Percentiles rank a stretch among this genome's conserved stretches.
These are phyloP conservation scores for Anguilla pacifica DNA, from an alignment of 2,797 vertebrate species.

Conservation along the genomic window DNA sequence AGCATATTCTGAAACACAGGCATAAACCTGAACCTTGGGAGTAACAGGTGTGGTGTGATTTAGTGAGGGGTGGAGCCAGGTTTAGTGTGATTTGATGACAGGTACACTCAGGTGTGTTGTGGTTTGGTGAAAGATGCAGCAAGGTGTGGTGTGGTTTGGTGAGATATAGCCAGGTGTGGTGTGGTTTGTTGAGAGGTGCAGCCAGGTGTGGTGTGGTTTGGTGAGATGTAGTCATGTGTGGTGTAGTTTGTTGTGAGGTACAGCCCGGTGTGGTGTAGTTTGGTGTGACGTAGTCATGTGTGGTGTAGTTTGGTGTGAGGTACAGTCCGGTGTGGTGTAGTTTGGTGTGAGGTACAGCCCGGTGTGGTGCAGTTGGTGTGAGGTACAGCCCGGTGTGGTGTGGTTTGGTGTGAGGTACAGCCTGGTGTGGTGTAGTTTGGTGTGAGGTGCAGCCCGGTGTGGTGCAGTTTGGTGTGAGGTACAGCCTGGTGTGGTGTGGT, in stretches of 20 bases:
- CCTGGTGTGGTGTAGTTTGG: background rate
- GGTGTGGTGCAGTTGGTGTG: background rate
- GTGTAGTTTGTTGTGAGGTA: background rate
- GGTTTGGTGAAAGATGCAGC: background rate
- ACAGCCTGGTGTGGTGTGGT: background rate
- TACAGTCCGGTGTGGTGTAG: background rate
- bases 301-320: background rate
- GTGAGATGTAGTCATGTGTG: background rate
- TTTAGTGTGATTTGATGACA: background rate
- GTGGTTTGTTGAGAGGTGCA: background rate
- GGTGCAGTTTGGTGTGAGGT: background rate
- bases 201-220: background rate
- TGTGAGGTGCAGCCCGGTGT: background rate
- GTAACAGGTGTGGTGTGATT: background rate
- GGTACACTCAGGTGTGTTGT: background rate
- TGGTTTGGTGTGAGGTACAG: background rate
- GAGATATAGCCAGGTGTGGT: background rate
- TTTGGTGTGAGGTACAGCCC: background rate
- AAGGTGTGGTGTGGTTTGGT: background rate
- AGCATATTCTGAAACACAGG: background rate
- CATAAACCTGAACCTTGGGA: no score
- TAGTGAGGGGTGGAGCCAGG: background rate
- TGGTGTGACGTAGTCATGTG: background rate
- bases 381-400: no score
- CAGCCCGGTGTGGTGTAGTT: background rate